Evolutionary conservation across 2,888 invertebrate species (phyloP).

Genomic region (Oscheius sp.): DNA sequence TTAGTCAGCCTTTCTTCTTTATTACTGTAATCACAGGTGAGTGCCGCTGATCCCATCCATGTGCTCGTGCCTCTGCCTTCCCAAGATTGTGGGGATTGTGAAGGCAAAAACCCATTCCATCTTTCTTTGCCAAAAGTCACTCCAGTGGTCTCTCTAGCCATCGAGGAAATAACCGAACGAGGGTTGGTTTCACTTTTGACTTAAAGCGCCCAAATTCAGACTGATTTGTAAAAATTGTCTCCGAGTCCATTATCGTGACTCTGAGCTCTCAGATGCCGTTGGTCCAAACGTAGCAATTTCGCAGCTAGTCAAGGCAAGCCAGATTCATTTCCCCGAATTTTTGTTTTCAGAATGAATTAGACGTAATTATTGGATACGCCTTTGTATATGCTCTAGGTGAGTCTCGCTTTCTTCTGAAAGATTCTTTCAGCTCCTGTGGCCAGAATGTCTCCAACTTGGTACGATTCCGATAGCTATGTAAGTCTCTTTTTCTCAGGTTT

Average conservation of each 20-base stretch:
- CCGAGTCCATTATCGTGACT: conserved; percentile 53
- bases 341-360: conserved; percentile 47
- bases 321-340: neutral
- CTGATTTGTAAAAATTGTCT: conserved; percentile 56
- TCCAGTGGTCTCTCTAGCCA: conserved; percentile 62
- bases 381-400: conserved; percentile 64
- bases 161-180: conserved; percentile 57
- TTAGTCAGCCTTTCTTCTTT: neutral
- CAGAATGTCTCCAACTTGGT: conserved; percentile 66
- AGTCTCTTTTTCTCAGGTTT: neutral
- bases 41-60: conserved; percentile 48
- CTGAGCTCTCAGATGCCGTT: conserved; percentile 62
- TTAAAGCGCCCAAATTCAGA: neutral
- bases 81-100: conserved; percentile 33
- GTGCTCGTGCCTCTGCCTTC: conserved; percentile 62
- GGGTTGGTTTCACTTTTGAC: conserved; percentile 17
- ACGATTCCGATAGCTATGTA: conserved; percentile 39
- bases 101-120: conserved; percentile 62
- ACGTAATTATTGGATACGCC: conserved; percentile 67
- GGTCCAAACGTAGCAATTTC: conserved; percentile 68
- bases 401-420: no score
- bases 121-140: conserved; percentile 59
- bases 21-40: conserved; percentile 32
- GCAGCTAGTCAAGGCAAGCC: conserved; percentile 43
- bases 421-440: conserved; percentile 69